Evolutionary conservation across 1,140 invertebrate species (phyloP), one percentile per base, ranked within the genome.

Genomic region (Drosophila repleta): DNA sequence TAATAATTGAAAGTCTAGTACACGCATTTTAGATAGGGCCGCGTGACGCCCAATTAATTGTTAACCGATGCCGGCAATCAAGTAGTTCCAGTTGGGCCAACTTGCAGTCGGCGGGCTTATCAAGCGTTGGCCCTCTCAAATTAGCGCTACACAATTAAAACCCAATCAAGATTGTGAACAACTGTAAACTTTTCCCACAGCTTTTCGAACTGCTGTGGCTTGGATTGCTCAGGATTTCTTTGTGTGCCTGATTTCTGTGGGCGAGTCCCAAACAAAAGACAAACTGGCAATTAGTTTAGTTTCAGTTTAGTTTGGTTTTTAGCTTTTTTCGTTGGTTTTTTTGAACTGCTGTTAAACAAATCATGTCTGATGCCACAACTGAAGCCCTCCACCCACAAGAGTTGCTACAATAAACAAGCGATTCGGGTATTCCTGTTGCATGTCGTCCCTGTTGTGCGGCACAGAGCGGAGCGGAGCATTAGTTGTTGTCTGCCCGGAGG

Each of bases 161-260:
- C 57, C 76, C 81, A 81, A 87, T 87, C 77, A 77, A 85, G 69
- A 70, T 72, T 68, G 73, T 49, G 62, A 69, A 66, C 80, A 76
- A 83, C 67, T 73, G 67, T 66, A 76, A 83, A 84, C 37, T 83
- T 79, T 80, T 76, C 72, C 80, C 80, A 83, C 80, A 80, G 72
- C 71, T 57, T 64, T 81, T 67, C 63, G 67, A 52, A 46, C 71
- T 18, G 51, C 39, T 45, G 58, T 58, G 52, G 48, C 37, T 43
- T 48, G 26, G 39, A 29, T 35, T 52, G 48, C 46, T 32, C 35
- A 13, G 29, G 48, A 61, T 61, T 41, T 24, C 32, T 43, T 15
- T 18, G 43, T 56, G 52, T 51, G 57, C n/a, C n/a, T 29, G 29
- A 64, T 62, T 62, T 57, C 46, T 20, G 78, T 77, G 78, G 79